These are phyloP conservation scores for Dendrocopos noguchii DNA, from an alignment of 2,113 vertebrate species.

Conservation along the genomic window DNA sequence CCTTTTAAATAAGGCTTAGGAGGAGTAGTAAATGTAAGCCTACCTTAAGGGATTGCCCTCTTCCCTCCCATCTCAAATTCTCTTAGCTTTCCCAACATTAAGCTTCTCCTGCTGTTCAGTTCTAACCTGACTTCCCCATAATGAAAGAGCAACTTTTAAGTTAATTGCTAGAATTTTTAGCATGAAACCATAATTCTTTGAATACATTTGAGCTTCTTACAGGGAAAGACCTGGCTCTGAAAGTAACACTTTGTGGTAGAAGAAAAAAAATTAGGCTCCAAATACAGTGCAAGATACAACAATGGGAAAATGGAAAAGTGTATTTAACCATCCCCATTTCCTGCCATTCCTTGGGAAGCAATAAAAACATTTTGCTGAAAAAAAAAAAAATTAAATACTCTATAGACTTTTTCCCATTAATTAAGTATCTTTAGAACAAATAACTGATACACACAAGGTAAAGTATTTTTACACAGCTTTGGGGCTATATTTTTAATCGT, in stretches of 20 bases:
- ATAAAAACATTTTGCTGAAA: not conserved
- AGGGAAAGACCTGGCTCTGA: not conserved
- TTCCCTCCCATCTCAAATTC: not conserved
- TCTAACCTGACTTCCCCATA: not conserved
- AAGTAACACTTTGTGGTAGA: not conserved
- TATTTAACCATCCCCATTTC: not conserved
- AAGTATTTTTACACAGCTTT: not conserved
- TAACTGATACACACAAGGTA: not conserved
- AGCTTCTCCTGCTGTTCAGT: not conserved
- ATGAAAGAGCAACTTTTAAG: not conserved
- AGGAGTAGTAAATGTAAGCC: not conserved
- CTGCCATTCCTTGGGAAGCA: not conserved
- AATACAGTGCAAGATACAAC: not conserved
- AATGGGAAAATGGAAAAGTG: not conserved
- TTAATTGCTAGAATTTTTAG: not conserved
- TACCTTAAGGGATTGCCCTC: not conserved
- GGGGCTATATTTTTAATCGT: not conserved
- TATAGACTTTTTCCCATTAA: not conserved
- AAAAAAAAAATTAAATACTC: not conserved
- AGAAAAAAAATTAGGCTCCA: not conserved
- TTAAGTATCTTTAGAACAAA: not conserved
- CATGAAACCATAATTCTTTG: not conserved
- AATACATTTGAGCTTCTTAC: not conserved
- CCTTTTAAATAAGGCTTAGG: not conserved
- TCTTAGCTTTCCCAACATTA: not conserved